phyloP scores from a whole-genome alignment of 2,888 invertebrate genomes.

The Dyspetes luteomarginatus region DNA sequence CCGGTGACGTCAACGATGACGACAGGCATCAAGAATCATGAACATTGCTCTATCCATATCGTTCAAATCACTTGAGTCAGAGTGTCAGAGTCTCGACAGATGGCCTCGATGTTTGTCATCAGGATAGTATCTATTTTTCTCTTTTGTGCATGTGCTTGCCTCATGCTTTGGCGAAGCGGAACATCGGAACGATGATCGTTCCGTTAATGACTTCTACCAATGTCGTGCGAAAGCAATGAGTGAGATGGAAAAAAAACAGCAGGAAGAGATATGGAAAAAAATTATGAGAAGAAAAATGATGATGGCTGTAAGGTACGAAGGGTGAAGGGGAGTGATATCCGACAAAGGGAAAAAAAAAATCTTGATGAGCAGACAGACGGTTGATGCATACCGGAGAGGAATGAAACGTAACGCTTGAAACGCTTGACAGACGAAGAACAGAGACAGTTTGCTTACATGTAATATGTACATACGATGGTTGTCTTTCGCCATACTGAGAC shows the following conservation, averaged over 20 bases:
- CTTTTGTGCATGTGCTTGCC: not conserved
- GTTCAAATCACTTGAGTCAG: constrained; percentile 70
- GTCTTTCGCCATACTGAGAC: too few species aligned
- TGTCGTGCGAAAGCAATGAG: constrained; percentile 38
- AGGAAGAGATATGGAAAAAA: constrained; percentile 24
- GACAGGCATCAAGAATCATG: constrained; percentile 14
- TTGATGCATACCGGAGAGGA: not conserved
- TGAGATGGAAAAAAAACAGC: constrained; percentile 29
- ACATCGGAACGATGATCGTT: constrained; percentile 73
- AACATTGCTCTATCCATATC: constrained; percentile 58
- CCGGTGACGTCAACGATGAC: too few species aligned
- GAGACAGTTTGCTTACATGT: too few species aligned
- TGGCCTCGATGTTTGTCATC: constrained; percentile 47
- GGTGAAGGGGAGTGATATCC: not conserved
- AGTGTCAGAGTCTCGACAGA: constrained; percentile 17
- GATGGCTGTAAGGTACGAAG: constrained; percentile 7
- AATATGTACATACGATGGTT: too few species aligned
- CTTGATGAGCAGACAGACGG: not conserved
- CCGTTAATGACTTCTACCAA: constrained; percentile 76
- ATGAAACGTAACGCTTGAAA: not conserved
- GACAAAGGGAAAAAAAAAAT: not conserved
- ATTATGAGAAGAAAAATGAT: constrained; percentile 44
- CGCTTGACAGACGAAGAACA: not conserved
- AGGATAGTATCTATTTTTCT: not conserved
- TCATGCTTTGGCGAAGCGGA: constrained; percentile 51